A percentile compares a stretch with the other conserved stretches of the same genome.
These are phyloP conservation scores for Centropus bengalensis DNA, from an alignment of 2,113 vertebrate species.

Conservation along the genomic window DNA sequence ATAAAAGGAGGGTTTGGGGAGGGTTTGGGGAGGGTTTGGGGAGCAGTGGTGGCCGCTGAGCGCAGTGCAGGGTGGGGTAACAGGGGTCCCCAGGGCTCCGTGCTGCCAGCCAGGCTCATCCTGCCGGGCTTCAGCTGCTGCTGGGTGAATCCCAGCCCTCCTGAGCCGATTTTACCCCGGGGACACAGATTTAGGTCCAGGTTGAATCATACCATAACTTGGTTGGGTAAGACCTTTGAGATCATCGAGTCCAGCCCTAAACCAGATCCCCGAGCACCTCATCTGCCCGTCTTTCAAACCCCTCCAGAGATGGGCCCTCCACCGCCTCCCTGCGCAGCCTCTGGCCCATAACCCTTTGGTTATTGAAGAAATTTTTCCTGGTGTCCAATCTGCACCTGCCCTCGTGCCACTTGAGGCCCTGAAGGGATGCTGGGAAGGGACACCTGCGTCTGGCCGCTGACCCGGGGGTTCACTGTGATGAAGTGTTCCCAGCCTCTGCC, in stretches of 20 bases:
- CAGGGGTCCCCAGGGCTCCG: rapidly evolving
- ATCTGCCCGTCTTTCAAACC: too few species aligned
- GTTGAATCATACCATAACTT: neutral
- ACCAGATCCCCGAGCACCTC: too few species aligned
- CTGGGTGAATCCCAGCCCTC: neutral
- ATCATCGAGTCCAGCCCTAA: too few species aligned
- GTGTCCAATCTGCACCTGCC: too few species aligned
- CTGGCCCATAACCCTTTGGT: too few species aligned
- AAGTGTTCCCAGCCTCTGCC: neutral
- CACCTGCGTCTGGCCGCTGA: neutral
- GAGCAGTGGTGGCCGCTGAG: neutral
- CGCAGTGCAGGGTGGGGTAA: rapidly evolving
- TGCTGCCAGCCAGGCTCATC: neutral
- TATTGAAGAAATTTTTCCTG: too few species aligned
- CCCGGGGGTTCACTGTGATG: neutral
- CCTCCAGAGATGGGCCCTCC: too few species aligned
- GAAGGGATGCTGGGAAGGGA: neutral
- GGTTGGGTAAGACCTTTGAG: too few species aligned
- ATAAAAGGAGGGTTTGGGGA: neutral
- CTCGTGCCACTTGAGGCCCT: too few species aligned
- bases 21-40: neutral
- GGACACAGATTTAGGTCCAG: neutral
- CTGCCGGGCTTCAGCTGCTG: neutral
- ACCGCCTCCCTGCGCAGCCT: too few species aligned
- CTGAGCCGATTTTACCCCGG: neutral